Evolutionary conservation across 2,797 vertebrate genomes (phyloP).

Genomic region (Crypturellus tataupa): DNA sequence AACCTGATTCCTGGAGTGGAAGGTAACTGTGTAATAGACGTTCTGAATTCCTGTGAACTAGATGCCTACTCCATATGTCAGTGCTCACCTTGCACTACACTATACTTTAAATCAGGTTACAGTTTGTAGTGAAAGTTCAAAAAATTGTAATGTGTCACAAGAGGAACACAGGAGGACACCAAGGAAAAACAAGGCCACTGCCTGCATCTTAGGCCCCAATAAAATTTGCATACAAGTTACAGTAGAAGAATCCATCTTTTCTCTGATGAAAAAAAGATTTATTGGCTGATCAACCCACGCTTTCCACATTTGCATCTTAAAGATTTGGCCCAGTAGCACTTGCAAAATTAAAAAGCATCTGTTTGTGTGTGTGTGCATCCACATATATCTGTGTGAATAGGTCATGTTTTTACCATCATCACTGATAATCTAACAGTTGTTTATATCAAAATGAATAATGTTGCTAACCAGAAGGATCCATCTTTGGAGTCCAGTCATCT

Average conservation of each 20-base stretch:
- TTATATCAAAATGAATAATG: conserved; percentile 40
- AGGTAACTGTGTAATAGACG: not conserved
- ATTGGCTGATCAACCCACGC: not conserved
- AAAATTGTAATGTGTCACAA: not conserved
- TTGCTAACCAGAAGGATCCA: conserved; percentile 28
- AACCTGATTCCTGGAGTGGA: not conserved
- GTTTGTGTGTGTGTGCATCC: not conserved
- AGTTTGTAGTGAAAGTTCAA: not conserved
- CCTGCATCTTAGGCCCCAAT: not conserved
- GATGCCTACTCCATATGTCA: not conserved
- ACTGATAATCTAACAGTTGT: conserved; percentile 2
- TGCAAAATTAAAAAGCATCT: conserved; percentile 5
- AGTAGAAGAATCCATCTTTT: not conserved
- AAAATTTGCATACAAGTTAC: not conserved
- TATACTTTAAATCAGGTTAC: not conserved
- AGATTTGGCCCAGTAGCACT: not conserved
- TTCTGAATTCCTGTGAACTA: not conserved
- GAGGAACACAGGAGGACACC: not conserved
- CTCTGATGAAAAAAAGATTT: not conserved
- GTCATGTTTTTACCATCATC: conserved; percentile 26
- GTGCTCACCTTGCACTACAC: not conserved
- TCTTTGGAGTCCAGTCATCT: not conserved
- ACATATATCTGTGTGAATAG: not conserved
- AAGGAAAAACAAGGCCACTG: not conserved
- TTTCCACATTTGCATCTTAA: not conserved